Evolutionary conservation across 2,888 invertebrate species (phyloP).

Genomic region (Drosophila antonietae): DNA sequence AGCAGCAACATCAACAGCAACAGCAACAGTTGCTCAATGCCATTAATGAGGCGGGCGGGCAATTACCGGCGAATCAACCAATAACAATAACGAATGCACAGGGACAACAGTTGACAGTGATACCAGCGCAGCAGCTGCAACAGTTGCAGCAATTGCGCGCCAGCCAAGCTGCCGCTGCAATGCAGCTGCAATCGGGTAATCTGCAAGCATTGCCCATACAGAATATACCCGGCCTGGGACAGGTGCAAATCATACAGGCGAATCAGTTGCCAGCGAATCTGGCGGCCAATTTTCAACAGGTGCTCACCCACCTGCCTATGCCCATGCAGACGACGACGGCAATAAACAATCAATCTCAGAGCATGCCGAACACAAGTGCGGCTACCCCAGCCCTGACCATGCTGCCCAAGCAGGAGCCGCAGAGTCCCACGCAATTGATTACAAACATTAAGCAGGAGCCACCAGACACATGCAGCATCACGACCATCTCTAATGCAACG

Average conservation of each 20-base stretch:
- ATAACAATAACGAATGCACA: constrained; percentile 90
- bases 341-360: constrained; percentile 35
- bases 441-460: constrained; percentile 83
- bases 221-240: constrained; percentile 91
- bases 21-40: constrained; percentile 81
- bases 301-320: constrained; percentile 67
- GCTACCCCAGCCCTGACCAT: constrained; percentile 38
- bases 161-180: constrained; percentile 75
- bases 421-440: constrained; percentile 82
- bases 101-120: constrained; percentile 93
- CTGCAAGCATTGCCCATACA: constrained; percentile 90
- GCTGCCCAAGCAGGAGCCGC: constrained; percentile 82
- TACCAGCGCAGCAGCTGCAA: constrained; percentile 89
- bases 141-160: constrained; percentile 75
- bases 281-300: constrained; percentile 80
- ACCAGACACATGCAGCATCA: constrained; percentile 70
- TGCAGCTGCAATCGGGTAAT: constrained; percentile 79
- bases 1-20: constrained; percentile 70
- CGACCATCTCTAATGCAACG: constrained; percentile 15
- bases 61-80: constrained; percentile 85
- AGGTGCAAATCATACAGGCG: constrained; percentile 88
- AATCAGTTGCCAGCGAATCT: constrained; percentile 84
- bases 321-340: constrained; percentile 51
- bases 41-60: constrained; percentile 83
- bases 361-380: constrained; percentile 72